Evolutionary conservation across 2,888 invertebrate genomes (phyloP), one percentile per base, ranked within the genome.

Genomic region (Cephus runcator): DNA sequence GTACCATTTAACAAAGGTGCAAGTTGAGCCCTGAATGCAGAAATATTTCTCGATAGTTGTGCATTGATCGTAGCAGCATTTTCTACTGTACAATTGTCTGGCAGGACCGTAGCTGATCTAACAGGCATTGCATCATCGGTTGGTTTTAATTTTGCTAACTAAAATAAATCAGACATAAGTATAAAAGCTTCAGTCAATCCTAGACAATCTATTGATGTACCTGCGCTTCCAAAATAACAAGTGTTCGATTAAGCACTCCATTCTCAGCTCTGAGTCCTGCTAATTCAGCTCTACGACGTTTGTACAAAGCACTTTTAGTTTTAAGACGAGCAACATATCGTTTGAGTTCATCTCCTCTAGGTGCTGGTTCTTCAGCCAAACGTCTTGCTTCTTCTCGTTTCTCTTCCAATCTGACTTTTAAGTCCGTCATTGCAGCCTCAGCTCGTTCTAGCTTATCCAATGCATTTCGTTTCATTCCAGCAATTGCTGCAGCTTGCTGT

Each of bases 401-500:
- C 31, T 88, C 89, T 33, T 87, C 84, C n/a, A 90, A 78, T 73
- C 83, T 87, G 0, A 35, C 75, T 36, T 95, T 93, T 0, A 95
- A 90, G 79, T 96, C 95, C 81, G 95, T 94, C 35, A 97, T 95
- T 69, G 95, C 94, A 30, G 94, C 93, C 81, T 96, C 89, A 0
- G 85, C 82, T 68, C 87, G 85, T 76, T 88, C 89, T n/a, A 90
- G 78, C 73, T 86, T 84, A 76, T 89, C 90, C 3, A 90, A 79
- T 6, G 84, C 85, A 69, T 88, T 89, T 9, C 87, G 95, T 89
- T 97, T 97, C 89, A 97, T 97, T 79, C 96, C 94, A 15, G 95
- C 93, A 74, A 97, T 96, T 34, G 96, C 95, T 0, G 95, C 93
- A 0, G 96, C 96, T 92, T 98, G 97, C 88, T 98, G 97, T 56